Evolutionary conservation across 2,888 invertebrate species (phyloP), one percentile per base, ranked within the genome.

Genomic region (Phalera bucephala): DNA sequence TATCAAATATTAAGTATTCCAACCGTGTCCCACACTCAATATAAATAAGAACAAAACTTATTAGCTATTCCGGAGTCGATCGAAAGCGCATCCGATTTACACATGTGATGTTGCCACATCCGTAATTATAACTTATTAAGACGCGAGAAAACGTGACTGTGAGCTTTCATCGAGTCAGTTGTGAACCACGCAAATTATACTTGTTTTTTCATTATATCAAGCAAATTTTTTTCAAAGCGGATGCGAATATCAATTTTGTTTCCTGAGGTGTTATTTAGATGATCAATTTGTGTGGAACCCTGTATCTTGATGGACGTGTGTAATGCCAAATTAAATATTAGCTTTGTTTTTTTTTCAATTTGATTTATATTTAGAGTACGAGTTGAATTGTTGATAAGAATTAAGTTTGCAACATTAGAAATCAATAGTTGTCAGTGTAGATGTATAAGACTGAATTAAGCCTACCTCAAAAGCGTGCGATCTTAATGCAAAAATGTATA

Each of bases 1-100:
- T 3, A 2, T 15, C 4, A 10, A 9, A 9, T 9, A 27, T 14
- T 17, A 17, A 3, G 17, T 17, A 28, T 28, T 28, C 17, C 28
- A 7, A 2, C 15, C 3, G 4, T 1, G 29, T 29, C 44, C 36
- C 35, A 31, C 28, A 17, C 12, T 31, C 39, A 41, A 55, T 55
- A 41, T 57, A 41, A 57, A 55, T 46, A 46, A 40, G 49, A 55
- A 53, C 42, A 55, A 48, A 45, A 41, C 37, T 13, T 13, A 27
- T 52, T 47, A 42, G 38, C 35, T 23, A 48, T 52, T 55, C 60
- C 30, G 40, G 19, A 25, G 36, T 36, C 45, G 42, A 43, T 38
- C 32, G 41, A 48, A 44, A 44, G 34, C 45, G 44, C 42, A 52
- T 52, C 40, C 45, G 45, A 54, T 45, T 44, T 45, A 40, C 45